Evolutionary conservation across 2,113 vertebrate species (phyloP).

Genomic region (Hemicordylus capensis): DNA sequence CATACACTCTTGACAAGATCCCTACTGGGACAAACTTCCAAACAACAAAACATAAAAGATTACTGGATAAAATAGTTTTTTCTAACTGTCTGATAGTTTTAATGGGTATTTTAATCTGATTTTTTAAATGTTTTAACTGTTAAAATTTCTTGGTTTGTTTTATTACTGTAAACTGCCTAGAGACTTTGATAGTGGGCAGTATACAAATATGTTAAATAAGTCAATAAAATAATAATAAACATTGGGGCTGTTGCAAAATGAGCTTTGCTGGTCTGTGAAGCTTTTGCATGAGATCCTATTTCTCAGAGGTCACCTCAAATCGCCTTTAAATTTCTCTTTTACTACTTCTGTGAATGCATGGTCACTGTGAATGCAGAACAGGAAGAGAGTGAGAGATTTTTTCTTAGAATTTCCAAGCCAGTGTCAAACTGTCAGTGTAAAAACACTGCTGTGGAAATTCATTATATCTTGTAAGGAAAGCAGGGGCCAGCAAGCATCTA

Average conservation of each 20-base stretch:
- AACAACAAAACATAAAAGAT: too few relatives aligned
- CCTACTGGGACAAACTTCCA: too few relatives aligned
- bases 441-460: not conserved
- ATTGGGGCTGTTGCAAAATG: not conserved
- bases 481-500: not conserved
- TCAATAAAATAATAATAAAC: not conserved
- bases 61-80: too few relatives aligned
- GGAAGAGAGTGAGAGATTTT: not conserved
- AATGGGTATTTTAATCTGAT: too few relatives aligned
- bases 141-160: too few relatives aligned
- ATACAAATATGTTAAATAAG: too few relatives aligned
- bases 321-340: not conserved
- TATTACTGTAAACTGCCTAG: too few relatives aligned
- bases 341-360: not conserved
- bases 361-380: not conserved
- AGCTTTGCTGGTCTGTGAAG: not conserved
- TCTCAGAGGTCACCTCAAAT: not conserved
- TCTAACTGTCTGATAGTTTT: too few relatives aligned
- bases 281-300: not conserved
- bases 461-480: too few relatives aligned
- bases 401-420: not conserved
- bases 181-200: too few relatives aligned
- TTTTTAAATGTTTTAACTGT: too few relatives aligned
- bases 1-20: too few relatives aligned
- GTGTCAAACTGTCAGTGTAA: not conserved